phyloP scores from a whole-genome alignment of 2,113 vertebrate species.

The Sturnus vulgaris region DNA sequence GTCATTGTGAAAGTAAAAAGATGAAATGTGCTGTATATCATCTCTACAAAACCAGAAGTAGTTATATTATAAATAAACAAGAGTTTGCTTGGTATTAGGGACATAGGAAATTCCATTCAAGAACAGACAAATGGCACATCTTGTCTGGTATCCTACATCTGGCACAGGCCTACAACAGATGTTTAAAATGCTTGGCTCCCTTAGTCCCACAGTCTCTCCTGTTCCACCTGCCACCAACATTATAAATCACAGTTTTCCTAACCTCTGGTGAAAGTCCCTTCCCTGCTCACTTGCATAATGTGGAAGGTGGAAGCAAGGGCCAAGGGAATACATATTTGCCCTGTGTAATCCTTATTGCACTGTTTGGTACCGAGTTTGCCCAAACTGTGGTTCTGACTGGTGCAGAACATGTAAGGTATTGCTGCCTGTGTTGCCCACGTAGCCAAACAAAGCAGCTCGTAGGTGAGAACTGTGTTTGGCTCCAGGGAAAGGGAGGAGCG shows the following conservation, averaged over 20 bases:
- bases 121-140: slow-evolving; percentile 63
- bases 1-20: neutral
- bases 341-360: neutral
- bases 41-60: slow-evolving; percentile 38
- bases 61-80: slow-evolving; percentile 53
- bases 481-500: neutral
- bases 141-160: slow-evolving; percentile 51
- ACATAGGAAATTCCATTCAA: slow-evolving; percentile 67
- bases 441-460: neutral
- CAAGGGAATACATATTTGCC: neutral
- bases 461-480: neutral
- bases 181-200: slow-evolving; percentile 54
- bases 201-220: slow-evolving; percentile 7
- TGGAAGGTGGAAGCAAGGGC: neutral
- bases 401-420: neutral
- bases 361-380: neutral
- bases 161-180: slow-evolving; percentile 53
- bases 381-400: neutral
- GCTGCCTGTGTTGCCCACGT: neutral
- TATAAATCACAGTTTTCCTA: slow-evolving; percentile 36
- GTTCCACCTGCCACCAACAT: slow-evolving; percentile 4
- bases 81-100: slow-evolving; percentile 51
- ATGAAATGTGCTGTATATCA: neutral
- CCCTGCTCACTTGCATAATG: neutral
- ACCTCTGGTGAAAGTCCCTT: neutral